Base-by-base conservation (phyloP, 2,113 vertebrate genomes). In the Chaenocephalus aceratus region DNA sequence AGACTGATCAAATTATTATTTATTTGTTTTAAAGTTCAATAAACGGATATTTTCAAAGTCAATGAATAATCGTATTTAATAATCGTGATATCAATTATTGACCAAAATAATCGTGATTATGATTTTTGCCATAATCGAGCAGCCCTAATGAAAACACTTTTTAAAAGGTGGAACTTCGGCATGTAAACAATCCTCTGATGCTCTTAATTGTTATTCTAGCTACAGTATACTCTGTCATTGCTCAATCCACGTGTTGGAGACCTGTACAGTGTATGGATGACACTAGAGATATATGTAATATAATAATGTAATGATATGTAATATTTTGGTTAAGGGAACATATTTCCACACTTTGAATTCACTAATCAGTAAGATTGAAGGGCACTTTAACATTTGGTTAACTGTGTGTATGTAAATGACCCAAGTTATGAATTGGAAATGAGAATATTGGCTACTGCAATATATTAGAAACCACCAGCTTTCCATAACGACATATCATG, bases 401-500 rank as follows among this genome's bases (percentile, higher is more conserved):
- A 62, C 61, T 65, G 48, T 30, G 21, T 15, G 15, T 46, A 30
- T 36, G 41, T 64, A 68, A 72, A 80, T 73, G 30, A 23, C 21
- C 1, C 1, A 69, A 18, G 52, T 52, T 68, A 63, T 69, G n/a
- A 34, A 65, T 12, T 77, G 51, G 54, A 68, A 70, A 58, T 75
- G 15, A n/a, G 45, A 62, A 46, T 10, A 12, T 3, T 30, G 15
- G 45, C 18, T 4, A 5, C 23, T 75, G 80, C 62, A 18, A 75
- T 76, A 23, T 26, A 73, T 81, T 34, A 57, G 46, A 53, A 34
- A 70, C 73, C 63, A 23, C 30, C 2, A 3, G 68, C 41, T 36
- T 41, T 41, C 30, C 46, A 13, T 13, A 49, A 72, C 62, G 58
- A 80, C 76, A 63, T 61, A 85, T 83, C 73, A 59, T 49, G 6